Evolutionary conservation across 2,113 vertebrate genomes (phyloP), one percentile per base, ranked within the genome.

Genomic region (Trichomycterus rosablanca): DNA sequence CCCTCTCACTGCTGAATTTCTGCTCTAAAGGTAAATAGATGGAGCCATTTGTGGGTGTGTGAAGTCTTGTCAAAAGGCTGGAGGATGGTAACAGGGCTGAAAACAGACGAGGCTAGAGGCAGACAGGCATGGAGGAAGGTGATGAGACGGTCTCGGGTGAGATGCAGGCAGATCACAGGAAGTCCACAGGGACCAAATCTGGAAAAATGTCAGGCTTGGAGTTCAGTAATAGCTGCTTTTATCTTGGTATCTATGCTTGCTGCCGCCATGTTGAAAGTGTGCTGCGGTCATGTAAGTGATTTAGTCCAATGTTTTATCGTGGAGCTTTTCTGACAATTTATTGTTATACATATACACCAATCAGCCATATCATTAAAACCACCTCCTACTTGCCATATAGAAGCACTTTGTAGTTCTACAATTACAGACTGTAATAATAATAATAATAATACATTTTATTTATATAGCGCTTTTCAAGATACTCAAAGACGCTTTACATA

Each of bases 121-220:
- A 40, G 45, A 34, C 22, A 32, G 54, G 35, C 19, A 28, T 11
- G 22, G 20, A 20, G 24, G 58, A 48, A 52, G 51, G 51, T 40
- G 57, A 56, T 54, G 50, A 16, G 42, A 39, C 49, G 58, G 51
- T 62, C 59, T 50, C 45, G 26, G 37, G 57, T 50, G 66, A 62
- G 58, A 55, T 43, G 32, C 58, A 39, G 59, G 20, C 51, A 19
- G 51, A 63, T 68, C 59, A 68, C 59, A 56, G 59, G 23, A 15
- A 32, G 51, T 68, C 59, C 66, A 40, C 32, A 56, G 59, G 51
- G 44, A 57, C 23, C 40, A 18, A 45, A 62, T 59, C 45, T 16
- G 16, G 46, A 10, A 57, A 66, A 14, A 30, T 51, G 63, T 51
- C 55, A 59, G 46, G 40, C 23, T 45, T 63, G 26, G 20, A 35